Base-by-base conservation (phyloP, 2,113 vertebrate genomes). In the Nesogale talazaci region DNA sequence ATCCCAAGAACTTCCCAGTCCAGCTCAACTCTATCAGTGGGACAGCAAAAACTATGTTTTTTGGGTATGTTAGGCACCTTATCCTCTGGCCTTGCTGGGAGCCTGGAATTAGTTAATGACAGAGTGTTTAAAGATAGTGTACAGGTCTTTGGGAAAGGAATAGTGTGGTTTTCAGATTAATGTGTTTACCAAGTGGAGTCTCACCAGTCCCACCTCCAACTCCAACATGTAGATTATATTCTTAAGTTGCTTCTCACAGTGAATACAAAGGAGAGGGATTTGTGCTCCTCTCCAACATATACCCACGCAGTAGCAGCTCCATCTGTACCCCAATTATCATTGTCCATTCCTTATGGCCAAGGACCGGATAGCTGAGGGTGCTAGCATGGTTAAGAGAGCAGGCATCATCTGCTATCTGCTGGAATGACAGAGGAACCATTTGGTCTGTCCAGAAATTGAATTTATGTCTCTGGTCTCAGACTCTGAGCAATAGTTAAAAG, bases 1-100 rank as follows among this genome's bases (percentile, higher is more conserved):
- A 65, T 34, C 29, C 2, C 3, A 20, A 67, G 67, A 76, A 42
- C 9, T 57, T 16, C 0, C 17, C 23, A 36, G 14, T n/a, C 36
- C 14, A 27, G 38, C 11, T 42, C 0, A 0, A 1, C 16, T 78
- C n/a, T 29, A 20, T 31, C 42, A 31, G 1, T 4, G 1, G 38
- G n/a, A 36, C 40, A 63, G 40, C 9, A 23, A 36, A 59, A 56
- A 36, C 23, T 38, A 12, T 1, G 22, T 15, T 9, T 9, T 5
- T 46, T 52, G 46, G 22, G 31, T 8, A 2, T 75, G 56, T 16
- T 63, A 6, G 23, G 69, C 12, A 22, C 42, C 20, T 83, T 27
- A 10, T 67, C 46, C 20, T 25, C 34, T 40, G 81, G 59, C 15
- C 52, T 36, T 31, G 1, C 23, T 38, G 65, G 16, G 46, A 29